phyloP scores from a whole-genome alignment of 2,888 invertebrate species.

The Drosophila conformis region DNA sequence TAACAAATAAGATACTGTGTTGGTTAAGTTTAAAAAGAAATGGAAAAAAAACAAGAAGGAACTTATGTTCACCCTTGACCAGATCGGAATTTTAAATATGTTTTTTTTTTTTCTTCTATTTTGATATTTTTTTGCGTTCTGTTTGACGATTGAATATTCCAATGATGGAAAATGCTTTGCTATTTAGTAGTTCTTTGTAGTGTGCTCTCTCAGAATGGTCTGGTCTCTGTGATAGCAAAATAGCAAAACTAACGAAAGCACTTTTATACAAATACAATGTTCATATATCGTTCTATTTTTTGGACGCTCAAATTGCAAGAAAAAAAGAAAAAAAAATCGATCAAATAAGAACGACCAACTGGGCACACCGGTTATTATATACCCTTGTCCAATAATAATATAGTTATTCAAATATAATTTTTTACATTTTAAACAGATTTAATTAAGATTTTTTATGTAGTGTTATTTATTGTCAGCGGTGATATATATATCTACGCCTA shows the following conservation, averaged over 20 bases:
- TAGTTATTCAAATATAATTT: neutral
- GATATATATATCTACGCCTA: neutral
- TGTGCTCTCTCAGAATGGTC: neutral
- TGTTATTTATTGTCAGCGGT: neutral
- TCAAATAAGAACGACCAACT: neutral
- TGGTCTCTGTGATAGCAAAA: neutral
- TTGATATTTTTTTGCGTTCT: neutral
- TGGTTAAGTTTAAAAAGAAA: slow-evolving; percentile 33
- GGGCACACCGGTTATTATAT: neutral
- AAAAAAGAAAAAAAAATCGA: neutral
- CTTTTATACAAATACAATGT: neutral
- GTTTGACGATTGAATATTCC: neutral
- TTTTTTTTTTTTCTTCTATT: neutral
- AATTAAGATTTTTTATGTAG: neutral
- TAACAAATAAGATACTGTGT: slow-evolving; percentile 41
- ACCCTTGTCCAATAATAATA: neutral
- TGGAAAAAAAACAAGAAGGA: slow-evolving; percentile 16
- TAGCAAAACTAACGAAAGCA: neutral
- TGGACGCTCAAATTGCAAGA: neutral
- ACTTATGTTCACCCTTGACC: neutral
- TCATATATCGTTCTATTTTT: neutral
- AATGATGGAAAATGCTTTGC: neutral
- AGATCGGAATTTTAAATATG: neutral
- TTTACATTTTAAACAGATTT: neutral
- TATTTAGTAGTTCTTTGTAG: neutral